Base-by-base conservation (phyloP, 2,113 vertebrate genomes). In the Ictalurus furcatus region DNA sequence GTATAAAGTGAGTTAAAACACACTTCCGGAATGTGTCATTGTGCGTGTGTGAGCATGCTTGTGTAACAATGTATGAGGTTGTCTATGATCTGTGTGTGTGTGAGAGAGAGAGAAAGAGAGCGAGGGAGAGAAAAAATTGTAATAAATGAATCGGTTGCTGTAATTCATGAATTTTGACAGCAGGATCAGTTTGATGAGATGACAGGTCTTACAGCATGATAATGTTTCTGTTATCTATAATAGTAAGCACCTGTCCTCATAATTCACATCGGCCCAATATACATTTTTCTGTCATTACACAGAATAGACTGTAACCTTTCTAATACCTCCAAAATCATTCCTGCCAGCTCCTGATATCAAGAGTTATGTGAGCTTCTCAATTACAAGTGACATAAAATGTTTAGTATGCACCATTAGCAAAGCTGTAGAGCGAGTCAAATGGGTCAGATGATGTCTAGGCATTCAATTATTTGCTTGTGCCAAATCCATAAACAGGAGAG, bases 211-310 rank as follows among this genome's bases (percentile, higher is more conserved):
- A 17, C n/a, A 59, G 4, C 80, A 23, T 6, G 34, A 61, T 83
- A 61, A 83, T 83, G 81, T 61, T 83, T 61, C 81, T 40, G 56
- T 61, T 83, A 61, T 59, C 80, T 61, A 37, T 37, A 83, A 83
- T 73, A 73, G 4, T 56, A 58, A 23, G 59, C 19, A 61, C 54
- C 56, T 61, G n/a, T 61, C 23, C 58, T 40, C 81, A 83, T 83
- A 83, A 83, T 25, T 83, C 34, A 83, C 21, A 61, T 37, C 6
- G 37, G 56, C 54, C 54, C 37, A 59, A 59, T 82, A 13, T 58
- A 30, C n/a, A 37, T 58, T 58, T 82, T 82, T 82, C 8, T 80
- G 80, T 61, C 80, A 82, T 59, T 82, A 82, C 30, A 82, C 34
- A 61, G 56, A 82, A 61, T 40, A 83, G 58, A 83, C 56, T 25